Conservation (phyloP, 2,113 vertebrate species). For the Toxotes chatareus region DNA sequence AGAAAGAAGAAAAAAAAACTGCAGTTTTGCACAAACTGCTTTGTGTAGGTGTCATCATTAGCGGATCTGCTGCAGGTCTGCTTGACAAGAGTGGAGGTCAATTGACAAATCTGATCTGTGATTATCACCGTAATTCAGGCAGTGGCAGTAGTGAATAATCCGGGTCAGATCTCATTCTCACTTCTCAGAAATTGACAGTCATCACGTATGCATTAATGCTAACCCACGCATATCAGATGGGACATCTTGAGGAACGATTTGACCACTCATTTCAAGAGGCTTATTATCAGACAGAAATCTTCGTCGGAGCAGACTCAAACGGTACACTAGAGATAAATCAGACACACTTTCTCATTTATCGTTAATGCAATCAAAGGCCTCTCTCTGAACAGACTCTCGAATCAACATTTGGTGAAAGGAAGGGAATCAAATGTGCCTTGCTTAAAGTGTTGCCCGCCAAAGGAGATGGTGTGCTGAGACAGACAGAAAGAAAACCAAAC, state of each 20-base stretch:
- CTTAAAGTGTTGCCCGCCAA: conserved; percentile 54
- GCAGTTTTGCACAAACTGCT: not conserved
- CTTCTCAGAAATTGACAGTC: conserved; percentile 43
- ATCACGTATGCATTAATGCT: conserved; percentile 58
- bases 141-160: conserved; percentile 47
- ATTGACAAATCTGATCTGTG: conserved; percentile 55
- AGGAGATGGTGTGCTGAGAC: conserved; percentile 65
- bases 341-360: conserved; percentile 58
- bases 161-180: conserved; percentile 63
- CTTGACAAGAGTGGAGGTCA: conserved; percentile 53
- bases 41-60: conserved; percentile 33
- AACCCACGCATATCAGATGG: conserved; percentile 53
- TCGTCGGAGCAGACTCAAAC: conserved; percentile 42
- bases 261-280: conserved; percentile 62
- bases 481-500: conserved; percentile 55
- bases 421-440: conserved; percentile 48
- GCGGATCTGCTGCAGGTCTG: conserved; percentile 31
- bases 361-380: conserved; percentile 76
- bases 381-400: conserved; percentile 61
- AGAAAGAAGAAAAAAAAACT: not conserved
- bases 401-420: conserved; percentile 70
- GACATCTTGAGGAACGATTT: conserved; percentile 48
- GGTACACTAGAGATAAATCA: conserved; percentile 62
- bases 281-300: conserved; percentile 63
- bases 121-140: conserved; percentile 53